phyloP scores from a whole-genome alignment of 2,888 invertebrate genomes.

The Campaea margaritaria region DNA sequence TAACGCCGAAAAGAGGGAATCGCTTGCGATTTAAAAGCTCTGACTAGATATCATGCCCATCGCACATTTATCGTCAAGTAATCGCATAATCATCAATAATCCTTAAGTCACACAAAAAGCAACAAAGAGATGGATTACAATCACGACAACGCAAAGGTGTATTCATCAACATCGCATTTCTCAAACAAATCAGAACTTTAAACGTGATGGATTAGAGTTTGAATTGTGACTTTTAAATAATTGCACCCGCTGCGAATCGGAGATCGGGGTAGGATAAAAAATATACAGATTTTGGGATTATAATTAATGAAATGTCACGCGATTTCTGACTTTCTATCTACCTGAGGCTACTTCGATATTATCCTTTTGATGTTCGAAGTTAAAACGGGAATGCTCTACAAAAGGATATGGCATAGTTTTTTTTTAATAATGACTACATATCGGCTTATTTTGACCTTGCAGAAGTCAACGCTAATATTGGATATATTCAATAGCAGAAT shows the following conservation, averaged over 20 bases:
- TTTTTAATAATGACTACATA: no score
- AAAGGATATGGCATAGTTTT: background rate
- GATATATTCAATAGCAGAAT: no score
- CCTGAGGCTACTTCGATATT: constrained; percentile 44
- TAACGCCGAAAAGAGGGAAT: background rate
- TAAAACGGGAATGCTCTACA: background rate
- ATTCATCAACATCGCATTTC: constrained; percentile 29
- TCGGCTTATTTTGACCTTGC: no score
- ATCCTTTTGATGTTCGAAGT: constrained; percentile 3
- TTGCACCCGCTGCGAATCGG: constrained; percentile 69
- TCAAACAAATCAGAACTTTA: constrained; percentile 37
- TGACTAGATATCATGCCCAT: constrained; percentile 26
- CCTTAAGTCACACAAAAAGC: constrained; percentile 69
- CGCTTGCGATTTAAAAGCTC: background rate
- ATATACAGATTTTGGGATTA: constrained; percentile 68
- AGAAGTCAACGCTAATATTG: no score
- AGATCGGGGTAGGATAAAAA: constrained; percentile 58
- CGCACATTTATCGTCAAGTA: constrained; percentile 63
- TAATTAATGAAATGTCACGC: constrained; percentile 76
- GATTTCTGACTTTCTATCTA: constrained; percentile 58
- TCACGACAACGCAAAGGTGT: constrained; percentile 47
- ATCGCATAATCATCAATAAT: constrained; percentile 81
- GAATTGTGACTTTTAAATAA: constrained; percentile 32
- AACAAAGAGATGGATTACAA: constrained; percentile 62
- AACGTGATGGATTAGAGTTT: background rate